These are phyloP conservation scores for Steinernema carpocapsae DNA, from an alignment of 2,888 invertebrate genomes.

Conservation along the genomic window DNA sequence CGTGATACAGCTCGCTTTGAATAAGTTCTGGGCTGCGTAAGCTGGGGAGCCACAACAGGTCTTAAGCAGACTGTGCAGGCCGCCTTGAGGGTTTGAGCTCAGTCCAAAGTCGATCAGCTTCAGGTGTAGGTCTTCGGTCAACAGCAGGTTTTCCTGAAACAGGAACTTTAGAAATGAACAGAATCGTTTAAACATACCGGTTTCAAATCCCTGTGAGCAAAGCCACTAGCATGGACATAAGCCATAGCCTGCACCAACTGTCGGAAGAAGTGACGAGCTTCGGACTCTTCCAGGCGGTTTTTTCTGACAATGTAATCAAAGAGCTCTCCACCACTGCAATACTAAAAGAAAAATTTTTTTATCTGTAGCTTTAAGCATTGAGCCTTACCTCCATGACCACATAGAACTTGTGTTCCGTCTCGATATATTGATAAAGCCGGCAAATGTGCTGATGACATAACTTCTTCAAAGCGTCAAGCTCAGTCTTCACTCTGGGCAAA, in stretches of 20 bases:
- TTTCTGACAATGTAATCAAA: constrained; percentile 84
- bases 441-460: constrained; percentile 76
- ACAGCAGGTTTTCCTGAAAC: constrained; percentile 79
- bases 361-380: background rate
- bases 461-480: constrained; percentile 75
- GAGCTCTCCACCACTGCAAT: constrained; percentile 82
- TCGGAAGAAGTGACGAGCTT: constrained; percentile 80
- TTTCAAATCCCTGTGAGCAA: constrained; percentile 82
- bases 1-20: constrained; percentile 59
- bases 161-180: constrained; percentile 35
- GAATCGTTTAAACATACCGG: constrained; percentile 74
- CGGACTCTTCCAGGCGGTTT: constrained; percentile 77
- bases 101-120: constrained; percentile 84
- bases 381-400: constrained; percentile 78
- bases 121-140: constrained; percentile 79
- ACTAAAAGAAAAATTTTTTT: constrained; percentile 69
- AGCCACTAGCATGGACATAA: constrained; percentile 79
- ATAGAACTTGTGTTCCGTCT: constrained; percentile 79
- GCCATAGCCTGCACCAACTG: constrained; percentile 82
- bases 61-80: constrained; percentile 50
- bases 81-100: constrained; percentile 76
- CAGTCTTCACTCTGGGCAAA: constrained; percentile 77
- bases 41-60: constrained; percentile 72
- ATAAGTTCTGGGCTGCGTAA: constrained; percentile 73
- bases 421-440: constrained; percentile 80